A percentile compares a stretch with the other conserved stretches of the same genome.
These are phyloP conservation scores for Mesocricetus auratus DNA, from an alignment of 2,113 vertebrate genomes.

Conservation along the genomic window DNA sequence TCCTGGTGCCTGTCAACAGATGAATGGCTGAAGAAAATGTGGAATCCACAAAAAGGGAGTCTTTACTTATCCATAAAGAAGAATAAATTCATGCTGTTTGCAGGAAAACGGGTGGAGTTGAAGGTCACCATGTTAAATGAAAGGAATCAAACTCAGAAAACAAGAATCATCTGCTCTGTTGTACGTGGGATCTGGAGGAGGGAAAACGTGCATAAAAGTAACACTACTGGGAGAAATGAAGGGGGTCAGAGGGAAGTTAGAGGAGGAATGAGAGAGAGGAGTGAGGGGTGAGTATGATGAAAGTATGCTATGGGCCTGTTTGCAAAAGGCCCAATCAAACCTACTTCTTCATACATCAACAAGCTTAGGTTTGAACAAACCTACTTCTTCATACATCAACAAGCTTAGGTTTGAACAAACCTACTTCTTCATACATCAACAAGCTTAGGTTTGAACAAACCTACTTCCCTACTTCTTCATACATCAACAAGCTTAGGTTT, in stretches of 20 bases:
- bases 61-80: background rate
- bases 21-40: background rate
- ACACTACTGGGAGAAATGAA: background rate
- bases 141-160: background rate
- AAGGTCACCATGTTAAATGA: background rate
- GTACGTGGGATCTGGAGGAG: background rate
- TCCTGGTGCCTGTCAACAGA: background rate
- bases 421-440: background rate
- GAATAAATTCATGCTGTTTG: background rate
- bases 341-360: background rate
- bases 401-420: background rate
- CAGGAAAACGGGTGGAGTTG: background rate
- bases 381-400: background rate
- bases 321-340: background rate
- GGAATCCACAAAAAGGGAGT: background rate
- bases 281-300: background rate
- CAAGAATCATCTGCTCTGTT: background rate
- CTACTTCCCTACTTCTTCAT: too few species aligned
- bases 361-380: background rate
- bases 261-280: background rate
- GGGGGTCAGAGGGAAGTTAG: background rate
- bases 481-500: background rate
- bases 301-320: background rate
- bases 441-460: conserved; percentile 4
- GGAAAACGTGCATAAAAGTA: too few species aligned